Base-by-base conservation (phyloP, 2,797 vertebrate genomes). In the Chaetophractus vellerosus region DNA sequence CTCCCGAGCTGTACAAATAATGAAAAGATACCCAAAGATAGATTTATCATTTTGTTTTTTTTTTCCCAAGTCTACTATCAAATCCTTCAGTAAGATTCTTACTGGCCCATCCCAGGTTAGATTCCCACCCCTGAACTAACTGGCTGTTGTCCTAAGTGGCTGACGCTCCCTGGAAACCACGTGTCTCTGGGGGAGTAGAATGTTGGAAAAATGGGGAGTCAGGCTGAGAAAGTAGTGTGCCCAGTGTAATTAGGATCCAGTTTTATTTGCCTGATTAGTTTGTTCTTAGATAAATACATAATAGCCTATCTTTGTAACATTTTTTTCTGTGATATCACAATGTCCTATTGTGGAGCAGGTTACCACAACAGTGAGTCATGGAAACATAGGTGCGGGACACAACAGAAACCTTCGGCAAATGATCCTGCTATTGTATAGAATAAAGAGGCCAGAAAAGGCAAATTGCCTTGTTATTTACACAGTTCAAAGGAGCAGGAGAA, bases 261-360 rank as follows among this genome's bases (percentile, higher is more conserved):
- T 80, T 96, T 92, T 88, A 68, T 84, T 85, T 93, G 48, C 28
- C 83, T 68, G 18, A 23, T 84, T 88, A 61, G 36, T 84, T 88
- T 45, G 45, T 45, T 88, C 16, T 61, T 41, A 24, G 14, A 2
- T 81, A 33, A 90, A 38, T 23, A 84, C 18, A 38, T 45, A 88
- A 68, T 78, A 92, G 76, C 15, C 8, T 86, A 15, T 16, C 21
- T 88, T 61, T 88, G 4, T 41, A n/a, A 38, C 36, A 79, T 83
- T 87, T 66, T 64, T 64, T 18, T 90, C 7, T 81, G 33, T 57
- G 82, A 68, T 83, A 38, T 16, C 80, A 61, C 31, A 59, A 45
- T 33, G 28, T 66, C 52, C 16, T 79, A 11, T 52, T n/a, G n/a
- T 72, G 26, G 50, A 52, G 14, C 50, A 52, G 16, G 50, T 55